These are phyloP conservation scores for Centropus bengalensis DNA, from an alignment of 2,113 vertebrate genomes.

Conservation along the genomic window DNA sequence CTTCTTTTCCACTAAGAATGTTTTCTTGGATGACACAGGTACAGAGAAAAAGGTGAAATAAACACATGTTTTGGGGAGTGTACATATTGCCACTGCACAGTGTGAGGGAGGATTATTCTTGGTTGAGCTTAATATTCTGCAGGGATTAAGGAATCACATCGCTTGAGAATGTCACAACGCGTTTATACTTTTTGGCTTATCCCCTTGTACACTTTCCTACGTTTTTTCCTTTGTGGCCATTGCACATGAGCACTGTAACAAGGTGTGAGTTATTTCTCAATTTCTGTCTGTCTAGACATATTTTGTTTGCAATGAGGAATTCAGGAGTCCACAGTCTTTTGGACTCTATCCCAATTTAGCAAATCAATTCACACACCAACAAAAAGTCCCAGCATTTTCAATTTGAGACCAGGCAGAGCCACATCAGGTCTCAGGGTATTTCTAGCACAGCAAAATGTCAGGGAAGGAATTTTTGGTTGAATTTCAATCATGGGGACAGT, in stretches of 20 bases:
- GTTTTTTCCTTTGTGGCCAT: not conserved
- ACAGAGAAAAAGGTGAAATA: not conserved
- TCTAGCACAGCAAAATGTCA: not conserved
- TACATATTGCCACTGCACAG: rapidly evolving
- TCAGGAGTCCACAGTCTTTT: not conserved
- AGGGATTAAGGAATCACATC: not conserved
- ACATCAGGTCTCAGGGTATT: not conserved
- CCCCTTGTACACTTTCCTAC: not conserved
- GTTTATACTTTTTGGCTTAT: not conserved
- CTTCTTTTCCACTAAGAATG: not conserved
- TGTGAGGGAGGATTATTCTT: not conserved
- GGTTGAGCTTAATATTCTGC: not conserved
- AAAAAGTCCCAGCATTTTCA: not conserved
- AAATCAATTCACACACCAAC: not conserved
- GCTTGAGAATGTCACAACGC: rapidly evolving
- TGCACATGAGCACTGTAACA: not conserved
- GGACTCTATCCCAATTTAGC: not conserved
- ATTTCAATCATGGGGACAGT: not conserved
- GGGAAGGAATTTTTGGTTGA: not conserved
- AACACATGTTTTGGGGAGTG: not conserved
- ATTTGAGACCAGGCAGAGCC: not conserved
- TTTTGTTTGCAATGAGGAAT: not conserved
- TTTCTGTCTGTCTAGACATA: not conserved
- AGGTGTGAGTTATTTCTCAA: not conserved
- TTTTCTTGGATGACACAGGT: not conserved